Evolutionary conservation across 2,113 vertebrate species (phyloP).

Genomic region (Hystrix brachyura): DNA sequence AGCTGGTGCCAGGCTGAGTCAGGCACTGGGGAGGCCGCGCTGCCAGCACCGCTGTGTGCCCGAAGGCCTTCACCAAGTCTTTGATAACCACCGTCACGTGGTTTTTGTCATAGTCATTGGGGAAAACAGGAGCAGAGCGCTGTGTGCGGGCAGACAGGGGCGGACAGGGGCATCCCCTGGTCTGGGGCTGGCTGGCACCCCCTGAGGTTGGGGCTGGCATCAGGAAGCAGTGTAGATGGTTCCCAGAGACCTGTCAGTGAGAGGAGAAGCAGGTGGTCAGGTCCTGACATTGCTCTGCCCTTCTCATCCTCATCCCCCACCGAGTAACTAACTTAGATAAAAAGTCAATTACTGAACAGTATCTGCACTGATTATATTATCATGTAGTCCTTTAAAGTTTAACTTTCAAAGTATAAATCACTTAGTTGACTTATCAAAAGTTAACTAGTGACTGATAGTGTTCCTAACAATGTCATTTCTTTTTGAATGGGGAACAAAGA

Average conservation of each 20-base stretch:
- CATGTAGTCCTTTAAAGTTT: neutral
- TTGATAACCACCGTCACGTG: neutral
- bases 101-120: neutral
- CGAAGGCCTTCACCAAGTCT: neutral
- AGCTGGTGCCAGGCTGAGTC: neutral
- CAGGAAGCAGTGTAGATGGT: neutral
- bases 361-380: neutral
- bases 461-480: neutral
- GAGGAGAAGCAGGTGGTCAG: neutral
- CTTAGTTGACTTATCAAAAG: neutral
- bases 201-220: neutral
- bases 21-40: neutral
- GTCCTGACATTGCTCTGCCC: neutral
- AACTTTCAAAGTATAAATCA: neutral
- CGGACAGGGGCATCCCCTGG: neutral
- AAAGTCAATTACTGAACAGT: neutral
- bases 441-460: neutral
- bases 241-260: neutral
- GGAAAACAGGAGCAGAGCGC: neutral
- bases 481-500: neutral
- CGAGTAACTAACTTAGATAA: neutral
- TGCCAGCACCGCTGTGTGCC: neutral
- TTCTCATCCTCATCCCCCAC: neutral
- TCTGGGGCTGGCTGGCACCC: neutral
- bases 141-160: neutral